A percentile compares a stretch with the other conserved stretches of the same genome.
Conservation (phyloP, 92 coral and sea anemone genomes). For the Zoanthus sansibaricus region DNA sequence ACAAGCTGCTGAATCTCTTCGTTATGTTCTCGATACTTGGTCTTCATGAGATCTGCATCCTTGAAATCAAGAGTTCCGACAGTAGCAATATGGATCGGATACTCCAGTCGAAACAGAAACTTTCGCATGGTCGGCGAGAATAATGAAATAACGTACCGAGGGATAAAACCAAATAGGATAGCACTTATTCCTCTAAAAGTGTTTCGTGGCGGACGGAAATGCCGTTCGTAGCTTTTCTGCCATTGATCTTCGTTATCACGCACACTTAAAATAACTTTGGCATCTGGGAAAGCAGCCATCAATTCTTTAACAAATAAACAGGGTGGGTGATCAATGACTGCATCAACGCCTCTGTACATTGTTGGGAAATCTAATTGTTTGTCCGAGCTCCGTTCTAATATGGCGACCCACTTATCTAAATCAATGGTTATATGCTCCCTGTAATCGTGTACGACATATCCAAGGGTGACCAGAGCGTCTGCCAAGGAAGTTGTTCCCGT, state of each 20-base stretch:
- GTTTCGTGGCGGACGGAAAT: conserved; percentile 23
- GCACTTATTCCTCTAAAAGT: conserved; percentile 19
- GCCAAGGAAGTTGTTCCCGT: conserved; percentile 32
- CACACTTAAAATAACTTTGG: conserved; percentile 22
- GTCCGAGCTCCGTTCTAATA: conserved; percentile 6
- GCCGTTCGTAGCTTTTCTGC: conserved; percentile 1
- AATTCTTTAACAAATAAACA: conserved; percentile 12
- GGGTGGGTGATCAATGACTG: conserved; percentile 27
- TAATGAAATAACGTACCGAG: background rate
- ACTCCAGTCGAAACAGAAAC: conserved; percentile 12
- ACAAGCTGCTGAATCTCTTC: background rate
- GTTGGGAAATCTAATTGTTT: conserved; percentile 14
- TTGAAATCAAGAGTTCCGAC: conserved; percentile 26
- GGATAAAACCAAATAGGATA: conserved; percentile 17
- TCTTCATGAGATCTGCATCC: conserved; percentile 28
- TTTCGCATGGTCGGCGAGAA: conserved; percentile 24
- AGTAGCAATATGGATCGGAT: conserved; percentile 12
- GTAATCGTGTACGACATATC: conserved; percentile 18
- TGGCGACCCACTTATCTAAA: conserved; percentile 20
- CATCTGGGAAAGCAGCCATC: conserved; percentile 18
- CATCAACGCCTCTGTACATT: conserved; percentile 25
- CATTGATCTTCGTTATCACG: conserved; percentile 37
- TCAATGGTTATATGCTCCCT: conserved; percentile 26
- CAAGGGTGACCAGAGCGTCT: conserved; percentile 5
- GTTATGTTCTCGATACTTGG: conserved; percentile 19